Conservation (phyloP, 2,797 vertebrate species). For the Pogoniulus pusillus region DNA sequence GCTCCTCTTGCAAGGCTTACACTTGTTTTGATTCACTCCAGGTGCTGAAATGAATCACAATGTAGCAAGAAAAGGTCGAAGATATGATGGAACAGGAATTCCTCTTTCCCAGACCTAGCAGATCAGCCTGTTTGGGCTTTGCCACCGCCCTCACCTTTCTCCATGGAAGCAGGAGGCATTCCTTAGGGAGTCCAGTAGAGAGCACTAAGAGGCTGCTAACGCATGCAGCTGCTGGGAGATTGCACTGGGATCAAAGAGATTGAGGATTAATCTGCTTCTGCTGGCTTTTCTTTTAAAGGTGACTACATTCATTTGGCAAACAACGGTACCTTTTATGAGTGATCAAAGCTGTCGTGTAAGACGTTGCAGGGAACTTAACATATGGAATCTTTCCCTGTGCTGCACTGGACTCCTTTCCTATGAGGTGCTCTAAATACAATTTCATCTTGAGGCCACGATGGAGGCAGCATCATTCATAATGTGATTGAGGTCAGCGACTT, state of each 20-base stretch:
- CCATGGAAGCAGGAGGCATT: background rate
- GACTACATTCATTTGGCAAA: slow-evolving; percentile 1
- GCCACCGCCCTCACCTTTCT: background rate
- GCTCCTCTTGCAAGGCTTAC: background rate
- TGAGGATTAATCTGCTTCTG: background rate
- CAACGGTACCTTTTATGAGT: slow-evolving; percentile 10
- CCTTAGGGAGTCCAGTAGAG: slow-evolving; percentile 58
- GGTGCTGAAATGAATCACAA: background rate
- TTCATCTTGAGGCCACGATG: background rate
- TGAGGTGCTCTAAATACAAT: slow-evolving; percentile 26
- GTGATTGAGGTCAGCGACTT: slow-evolving; percentile 10
- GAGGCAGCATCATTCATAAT: background rate
- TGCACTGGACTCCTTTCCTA: background rate
- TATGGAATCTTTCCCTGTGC: background rate
- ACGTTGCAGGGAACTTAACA: slow-evolving; percentile 8
- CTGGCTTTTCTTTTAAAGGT: background rate
- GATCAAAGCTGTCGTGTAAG: slow-evolving; percentile 44
- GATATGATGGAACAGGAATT: background rate
- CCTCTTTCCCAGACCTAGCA: background rate
- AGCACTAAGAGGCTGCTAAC: slow-evolving; percentile 47
- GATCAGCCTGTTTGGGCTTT: background rate
- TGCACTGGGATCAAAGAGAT: background rate
- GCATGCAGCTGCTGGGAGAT: background rate
- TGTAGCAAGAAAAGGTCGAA: background rate
- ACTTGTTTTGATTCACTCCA: background rate